These are phyloP conservation scores for Meandrusa payeni DNA, from an alignment of 2,888 invertebrate genomes.

Conservation along the genomic window DNA sequence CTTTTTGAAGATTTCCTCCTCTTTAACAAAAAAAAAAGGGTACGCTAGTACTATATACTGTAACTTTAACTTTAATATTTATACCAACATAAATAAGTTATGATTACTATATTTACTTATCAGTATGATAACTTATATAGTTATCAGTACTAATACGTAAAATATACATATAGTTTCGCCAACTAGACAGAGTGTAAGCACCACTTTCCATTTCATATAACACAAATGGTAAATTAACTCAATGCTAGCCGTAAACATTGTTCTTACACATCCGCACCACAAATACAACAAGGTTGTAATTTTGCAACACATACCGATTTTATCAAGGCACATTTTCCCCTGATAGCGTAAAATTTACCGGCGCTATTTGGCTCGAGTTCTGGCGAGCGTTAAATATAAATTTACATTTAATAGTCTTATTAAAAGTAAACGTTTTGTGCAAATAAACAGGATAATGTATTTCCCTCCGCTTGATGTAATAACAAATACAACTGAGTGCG, in stretches of 20 bases:
- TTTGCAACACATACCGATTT: slow-evolving; percentile 18
- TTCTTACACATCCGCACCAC: slow-evolving; percentile 1
- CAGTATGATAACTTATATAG: too few species aligned
- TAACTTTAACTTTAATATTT: too few species aligned
- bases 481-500: too few species aligned
- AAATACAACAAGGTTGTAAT: slow-evolving; percentile 17
- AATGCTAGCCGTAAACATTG: not conserved
- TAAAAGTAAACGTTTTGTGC: slow-evolving; percentile 19
- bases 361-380: slow-evolving; percentile 20
- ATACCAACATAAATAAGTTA: too few species aligned
- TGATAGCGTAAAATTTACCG: slow-evolving; percentile 23
- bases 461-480: not conserved
- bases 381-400: slow-evolving; percentile 19
- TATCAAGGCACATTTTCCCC: slow-evolving; percentile 18
- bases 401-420: slow-evolving; percentile 20
- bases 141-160: too few species aligned
- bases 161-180: too few species aligned
- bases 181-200: too few species aligned
- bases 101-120: too few species aligned
- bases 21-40: too few species aligned
- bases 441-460: slow-evolving; percentile 13
- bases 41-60: too few species aligned
- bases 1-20: too few species aligned
- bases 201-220: not conserved
- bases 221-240: not conserved